Evolutionary conservation across 2,888 invertebrate species (phyloP), one percentile per base, ranked within the genome.

Genomic region (Eumacrocentrus americanus): DNA sequence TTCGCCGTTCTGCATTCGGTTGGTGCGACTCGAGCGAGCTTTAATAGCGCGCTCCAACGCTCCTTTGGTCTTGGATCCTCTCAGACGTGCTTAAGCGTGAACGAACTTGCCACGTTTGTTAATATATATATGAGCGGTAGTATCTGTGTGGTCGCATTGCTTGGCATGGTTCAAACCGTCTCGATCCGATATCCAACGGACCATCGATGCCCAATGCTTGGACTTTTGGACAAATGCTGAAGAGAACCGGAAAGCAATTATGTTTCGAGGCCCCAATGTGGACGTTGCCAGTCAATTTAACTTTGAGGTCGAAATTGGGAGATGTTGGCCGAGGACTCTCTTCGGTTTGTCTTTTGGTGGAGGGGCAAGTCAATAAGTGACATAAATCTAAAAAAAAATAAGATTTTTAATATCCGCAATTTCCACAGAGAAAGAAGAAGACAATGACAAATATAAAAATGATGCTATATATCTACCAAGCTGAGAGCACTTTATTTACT

Each of bases 121-220:
- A 16, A 18, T 40, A 18, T 44, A 52, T 51, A 42, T 20, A 40
- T 57, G 48, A 44, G 35, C 51, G 23, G 42, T 29, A 42, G 18
- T 42, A n/a, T n/a, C n/a, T n/a, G n/a, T n/a, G n/a, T n/a, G n/a
- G n/a, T n/a, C n/a, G n/a, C n/a, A n/a, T n/a, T n/a, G n/a, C 20
- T 58, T 58, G 46, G 52, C 58, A 23, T 34, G 50, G 51, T 44
- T 42, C 40, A n/a, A 58, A 53, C 53, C 52, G 23, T 52, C 52
- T 52, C 59, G 11, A 59, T 52, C 47, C 59, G 47, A 59, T 59
- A 53, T 59, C 37, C 47, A 47, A 59, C 59, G 38, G 38, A 47
- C 53, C 46, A 59, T 59, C 59, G 59, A 59, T 59, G 46, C 59
- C 46, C 25, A 35, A 52, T n/a, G n/a, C n/a, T n/a, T n/a, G 38